Conservation (phyloP, 2,888 invertebrate species). For the Drosophila maculinotata region DNA sequence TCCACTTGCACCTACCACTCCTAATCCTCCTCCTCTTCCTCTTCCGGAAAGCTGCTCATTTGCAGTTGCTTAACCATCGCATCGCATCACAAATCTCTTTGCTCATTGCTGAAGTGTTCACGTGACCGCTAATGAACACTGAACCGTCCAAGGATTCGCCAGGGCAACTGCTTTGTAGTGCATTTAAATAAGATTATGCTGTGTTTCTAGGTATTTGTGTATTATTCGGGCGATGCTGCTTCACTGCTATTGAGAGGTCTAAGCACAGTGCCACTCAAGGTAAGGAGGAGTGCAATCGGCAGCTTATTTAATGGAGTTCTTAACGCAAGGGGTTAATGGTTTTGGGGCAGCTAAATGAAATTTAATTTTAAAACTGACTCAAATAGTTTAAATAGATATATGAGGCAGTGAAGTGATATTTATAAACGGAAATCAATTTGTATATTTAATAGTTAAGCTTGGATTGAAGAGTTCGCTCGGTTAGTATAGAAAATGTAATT, state of each 20-base stretch:
- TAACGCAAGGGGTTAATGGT: slow-evolving; percentile 51
- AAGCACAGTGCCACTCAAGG: not conserved
- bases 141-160: slow-evolving; percentile 47
- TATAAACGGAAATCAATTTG: not conserved
- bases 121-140: slow-evolving; percentile 54
- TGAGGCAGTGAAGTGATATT: not conserved
- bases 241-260: not conserved
- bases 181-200: slow-evolving; percentile 39
- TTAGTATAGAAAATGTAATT: not conserved
- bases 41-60: slow-evolving; percentile 36
- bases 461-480: not conserved
- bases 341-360: slow-evolving; percentile 31
- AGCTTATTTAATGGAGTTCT: slow-evolving; percentile 32
- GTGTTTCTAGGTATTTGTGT: not conserved
- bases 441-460: not conserved
- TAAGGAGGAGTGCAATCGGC: slow-evolving; percentile 2
- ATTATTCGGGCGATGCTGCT: slow-evolving; percentile 3
- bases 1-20: too few species aligned
- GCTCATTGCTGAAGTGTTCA: slow-evolving; percentile 29
- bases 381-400: slow-evolving; percentile 7
- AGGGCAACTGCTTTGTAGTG: slow-evolving; percentile 17
- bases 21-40: not conserved
- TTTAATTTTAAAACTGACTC: slow-evolving; percentile 11
- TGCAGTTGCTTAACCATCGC: slow-evolving; percentile 11
- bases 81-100: slow-evolving; percentile 48